Evolutionary conservation across 2,888 invertebrate species (phyloP).

Genomic region (Heliconius cydno): DNA sequence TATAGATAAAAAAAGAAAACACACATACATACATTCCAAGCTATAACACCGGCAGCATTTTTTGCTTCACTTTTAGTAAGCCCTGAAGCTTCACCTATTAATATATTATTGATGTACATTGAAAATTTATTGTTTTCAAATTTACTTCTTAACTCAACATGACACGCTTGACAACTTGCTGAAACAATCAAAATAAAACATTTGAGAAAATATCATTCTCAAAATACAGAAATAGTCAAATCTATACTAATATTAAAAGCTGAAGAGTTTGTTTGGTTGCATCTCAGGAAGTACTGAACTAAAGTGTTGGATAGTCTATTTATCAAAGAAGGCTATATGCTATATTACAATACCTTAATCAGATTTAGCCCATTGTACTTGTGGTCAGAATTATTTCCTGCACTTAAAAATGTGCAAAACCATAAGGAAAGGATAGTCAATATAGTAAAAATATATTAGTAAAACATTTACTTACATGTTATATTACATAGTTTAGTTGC

Average conservation of each 20-base stretch:
- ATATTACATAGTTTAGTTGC: conserved; percentile 66
- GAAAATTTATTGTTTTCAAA: conserved; percentile 55
- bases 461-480: conserved; percentile 58
- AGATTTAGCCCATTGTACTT: no score
- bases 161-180: conserved; percentile 70
- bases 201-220: background rate
- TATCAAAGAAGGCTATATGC: no score
- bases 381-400: no score
- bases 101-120: conserved; percentile 55
- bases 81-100: conserved; percentile 59
- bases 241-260: no score
- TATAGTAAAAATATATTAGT: conserved; percentile 8
- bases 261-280: no score
- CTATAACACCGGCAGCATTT: conserved; percentile 56
- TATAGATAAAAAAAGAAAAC: background rate
- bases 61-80: conserved; percentile 59
- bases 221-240: no score
- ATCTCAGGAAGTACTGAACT: no score
- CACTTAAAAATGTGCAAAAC: no score
- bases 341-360: no score
- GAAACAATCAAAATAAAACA: conserved; percentile 48
- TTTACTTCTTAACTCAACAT: conserved; percentile 49
- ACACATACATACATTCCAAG: conserved; percentile 68
- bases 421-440: background rate
- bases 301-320: no score